A percentile compares a stretch with the other conserved stretches of the same genome.
Conservation (phyloP, 1,140 invertebrate genomes). For the Zophobas atratus region DNA sequence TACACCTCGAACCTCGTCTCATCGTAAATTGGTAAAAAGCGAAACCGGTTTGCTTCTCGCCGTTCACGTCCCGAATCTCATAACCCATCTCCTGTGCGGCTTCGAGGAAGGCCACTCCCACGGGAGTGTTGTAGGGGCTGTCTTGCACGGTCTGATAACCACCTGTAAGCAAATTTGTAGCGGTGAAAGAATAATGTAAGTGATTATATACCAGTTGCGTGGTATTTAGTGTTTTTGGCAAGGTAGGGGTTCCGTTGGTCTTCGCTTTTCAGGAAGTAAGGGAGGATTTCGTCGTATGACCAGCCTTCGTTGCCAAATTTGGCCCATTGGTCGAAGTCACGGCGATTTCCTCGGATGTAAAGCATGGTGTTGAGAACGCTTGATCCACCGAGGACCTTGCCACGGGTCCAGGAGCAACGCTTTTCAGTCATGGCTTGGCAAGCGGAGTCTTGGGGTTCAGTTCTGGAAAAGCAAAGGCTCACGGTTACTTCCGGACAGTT, state of each 20-base stretch:
- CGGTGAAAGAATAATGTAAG: background rate
- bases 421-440: conserved; percentile 88
- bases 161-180: conserved; percentile 70
- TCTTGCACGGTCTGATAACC: conserved; percentile 88
- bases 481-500: no score
- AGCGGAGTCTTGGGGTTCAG: conserved; percentile 87
- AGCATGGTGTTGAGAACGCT: conserved; percentile 92
- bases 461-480: conserved; percentile 70
- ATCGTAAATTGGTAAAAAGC: conserved; percentile 88
- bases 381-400: conserved; percentile 90
- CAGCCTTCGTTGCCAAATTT: conserved; percentile 89
- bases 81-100: conserved; percentile 94
- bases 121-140: conserved; percentile 83
- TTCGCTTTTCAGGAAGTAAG: conserved; percentile 91
- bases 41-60: conserved; percentile 86
- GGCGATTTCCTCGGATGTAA: conserved; percentile 91
- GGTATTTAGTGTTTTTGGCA: conserved; percentile 79
- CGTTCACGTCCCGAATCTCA: conserved; percentile 84
- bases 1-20: conserved; percentile 83
- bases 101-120: conserved; percentile 87
- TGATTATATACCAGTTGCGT: conserved; percentile 74
- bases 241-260: conserved; percentile 88
- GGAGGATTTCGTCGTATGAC: conserved; percentile 89
- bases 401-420: conserved; percentile 87
- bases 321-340: conserved; percentile 94